Base-by-base conservation (phyloP, 2,113 vertebrate species). In the Phyllopteryx taeniolatus region DNA sequence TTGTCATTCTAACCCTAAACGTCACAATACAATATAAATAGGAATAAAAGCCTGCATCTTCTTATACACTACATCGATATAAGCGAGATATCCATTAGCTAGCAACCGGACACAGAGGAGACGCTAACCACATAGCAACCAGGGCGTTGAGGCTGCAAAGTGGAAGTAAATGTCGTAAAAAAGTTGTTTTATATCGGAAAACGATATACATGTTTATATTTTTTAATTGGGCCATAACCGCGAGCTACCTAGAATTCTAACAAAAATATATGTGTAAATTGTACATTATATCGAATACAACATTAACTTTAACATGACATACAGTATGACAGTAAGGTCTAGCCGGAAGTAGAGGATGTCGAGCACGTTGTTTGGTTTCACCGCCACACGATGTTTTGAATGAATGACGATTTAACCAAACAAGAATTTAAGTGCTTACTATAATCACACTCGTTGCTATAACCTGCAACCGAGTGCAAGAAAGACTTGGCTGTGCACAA, bases 91-190 rank as follows among this genome's bases (percentile, higher is more conserved):
- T 64, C 67, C 22, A 20, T 80, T 86, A 83, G 89, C 76, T 90
- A 80, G 88, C 87, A 92, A 91, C 92, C 39, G 74, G 75, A 72
- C 66, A 75, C 62, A 76, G 10, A 77, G 0, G 74, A 73, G 87
- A 90, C 86, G 85, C 87, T 79, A 61, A 74, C 75, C 71, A 75
- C 87, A 67, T 90, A 90, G 87, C 90, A 91, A 91, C 90, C 70
- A 63, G 43, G 33, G 51, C 49, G 63, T 27, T 7, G 5, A 17
- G 17, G 60, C 74, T 15, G 85, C 67, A 90, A 89, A 85, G 73
- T 17, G 14, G 57, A 71, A 3, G 13, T 3, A 65, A 64, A 9
- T 83, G 89, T 83, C 87, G 89, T 72, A 80, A 79, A 67, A 35
- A 22, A 2, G 4, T 0, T 14, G 7, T 4, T 14, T 8, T 33